phyloP scores from a whole-genome alignment of 2,113 vertebrate species.

The Ceyx cyanopectus region DNA sequence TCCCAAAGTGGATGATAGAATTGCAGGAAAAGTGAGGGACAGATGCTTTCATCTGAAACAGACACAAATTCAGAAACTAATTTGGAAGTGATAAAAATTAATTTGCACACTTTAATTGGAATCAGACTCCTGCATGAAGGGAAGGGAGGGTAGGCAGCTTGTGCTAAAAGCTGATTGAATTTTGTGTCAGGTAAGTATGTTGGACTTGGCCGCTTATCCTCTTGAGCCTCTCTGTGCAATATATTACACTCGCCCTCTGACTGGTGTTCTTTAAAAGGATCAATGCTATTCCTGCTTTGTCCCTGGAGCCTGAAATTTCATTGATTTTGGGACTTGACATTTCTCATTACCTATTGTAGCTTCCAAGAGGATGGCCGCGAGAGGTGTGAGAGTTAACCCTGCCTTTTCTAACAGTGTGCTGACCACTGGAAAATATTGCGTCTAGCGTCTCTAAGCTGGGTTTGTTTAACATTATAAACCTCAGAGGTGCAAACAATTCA shows the following conservation, averaged over 20 bases:
- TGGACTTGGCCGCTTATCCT: conserved; percentile 84
- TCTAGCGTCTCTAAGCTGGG: background rate
- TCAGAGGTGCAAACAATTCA: background rate
- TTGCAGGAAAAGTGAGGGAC: conserved; percentile 66
- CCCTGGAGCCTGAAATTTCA: conserved; percentile 82
- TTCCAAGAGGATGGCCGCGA: conserved; percentile 77
- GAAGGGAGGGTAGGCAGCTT: conserved; percentile 73
- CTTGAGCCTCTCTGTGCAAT: conserved; percentile 84
- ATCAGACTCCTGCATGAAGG: conserved; percentile 75
- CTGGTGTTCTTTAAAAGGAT: conserved; percentile 87
- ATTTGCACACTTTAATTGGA: conserved; percentile 92
- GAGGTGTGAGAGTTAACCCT: conserved; percentile 69
- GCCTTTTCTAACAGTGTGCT: conserved; percentile 32
- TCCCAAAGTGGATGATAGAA: conserved; percentile 63
- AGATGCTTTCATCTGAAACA: conserved; percentile 78
- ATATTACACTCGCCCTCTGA: conserved; percentile 85
- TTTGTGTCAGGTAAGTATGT: conserved; percentile 91
- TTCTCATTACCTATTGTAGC: conserved; percentile 80
- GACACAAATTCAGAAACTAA: conserved; percentile 83
- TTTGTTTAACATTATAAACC: background rate
- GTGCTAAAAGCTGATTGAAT: conserved; percentile 88
- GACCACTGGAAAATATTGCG: conserved; percentile 17
- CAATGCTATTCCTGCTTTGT: conserved; percentile 84
- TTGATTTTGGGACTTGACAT: conserved; percentile 89
- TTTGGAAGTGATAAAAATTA: conserved; percentile 87